Evolutionary conservation across 2,797 vertebrate species (phyloP), one percentile per base, ranked within the genome.

Genomic region (Percopsis omiscomaycus): DNA sequence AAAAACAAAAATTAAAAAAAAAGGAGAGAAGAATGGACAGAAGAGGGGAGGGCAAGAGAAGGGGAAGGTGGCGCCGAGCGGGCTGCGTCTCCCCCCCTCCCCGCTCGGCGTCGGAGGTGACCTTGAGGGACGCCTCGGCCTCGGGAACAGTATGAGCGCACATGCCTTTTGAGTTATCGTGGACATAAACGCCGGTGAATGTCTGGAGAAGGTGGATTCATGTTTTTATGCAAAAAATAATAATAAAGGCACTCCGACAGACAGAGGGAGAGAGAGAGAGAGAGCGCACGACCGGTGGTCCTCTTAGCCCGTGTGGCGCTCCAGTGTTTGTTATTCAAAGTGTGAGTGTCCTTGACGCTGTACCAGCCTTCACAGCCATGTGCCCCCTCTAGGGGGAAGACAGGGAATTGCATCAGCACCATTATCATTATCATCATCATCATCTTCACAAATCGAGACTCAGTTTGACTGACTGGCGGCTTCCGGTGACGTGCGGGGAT

Each of bases 381-480:
- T 61, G 77, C 84, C 77, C 87, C 90, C 89, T 89, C 89, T 89
- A 82, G 14, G 69, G 87, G 83, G 81, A 85, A 68, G 72, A 84
- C 56, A 86, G 74, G 55, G 84, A 82, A 88, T 67, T 79, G 78
- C 87, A 83, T 55, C 62, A 76, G 64, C 66, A 73, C 69, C 37
- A 42, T 42, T 42, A 42, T 42, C 8, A 42, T 37, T 8, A 37
- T 37, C 32, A 42, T 42, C 32, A 42, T 42, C 37, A 42, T 42
- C 6, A 42, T 42, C 37, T 8, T 42, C 37, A 42, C 8, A 42
- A 4, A 37, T 5, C 4, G 32, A 37, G 32, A 37, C 37, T 5
- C 37, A 42, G 37, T 42, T 42, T 42, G 37, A 42, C 37, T 42
- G 37, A 42, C 54, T 16, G 46, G 59, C 55, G 59, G 13, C 48